These are phyloP conservation scores for Drosophila saltans DNA, from an alignment of 1,140 invertebrate genomes.

Conservation along the genomic window DNA sequence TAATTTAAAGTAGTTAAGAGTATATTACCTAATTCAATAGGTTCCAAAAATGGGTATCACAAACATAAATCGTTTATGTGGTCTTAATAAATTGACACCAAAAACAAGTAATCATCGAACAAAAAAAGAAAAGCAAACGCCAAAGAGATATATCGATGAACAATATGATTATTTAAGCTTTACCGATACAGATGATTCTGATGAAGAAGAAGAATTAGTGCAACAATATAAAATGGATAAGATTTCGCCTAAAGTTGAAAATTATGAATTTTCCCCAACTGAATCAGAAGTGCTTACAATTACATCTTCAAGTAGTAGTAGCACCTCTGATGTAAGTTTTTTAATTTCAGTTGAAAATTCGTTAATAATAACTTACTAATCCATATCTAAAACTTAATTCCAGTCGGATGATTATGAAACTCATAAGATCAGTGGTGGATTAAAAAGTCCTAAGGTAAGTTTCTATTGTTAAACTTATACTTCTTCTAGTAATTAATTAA, in stretches of 20 bases:
- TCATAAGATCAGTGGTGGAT: too few relatives aligned
- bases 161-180: not conserved
- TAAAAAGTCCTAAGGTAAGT: too few relatives aligned
- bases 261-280: not conserved
- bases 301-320: not conserved
- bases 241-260: not conserved
- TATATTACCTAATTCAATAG: slow-evolving; percentile 7
- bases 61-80: slow-evolving; percentile 35
- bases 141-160: not conserved
- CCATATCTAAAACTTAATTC: not conserved
- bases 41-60: slow-evolving; percentile 7
- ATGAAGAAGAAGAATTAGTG: not conserved
- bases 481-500: too few relatives aligned
- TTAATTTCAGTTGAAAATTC: not conserved
- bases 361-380: not conserved
- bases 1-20: not conserved
- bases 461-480: too few relatives aligned
- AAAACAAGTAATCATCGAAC: not conserved
- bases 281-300: slow-evolving; percentile 2
- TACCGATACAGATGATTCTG: not conserved
- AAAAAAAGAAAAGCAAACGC: not conserved
- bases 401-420: not conserved
- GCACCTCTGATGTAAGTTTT: not conserved
- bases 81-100: not conserved
- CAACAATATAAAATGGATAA: not conserved